Evolutionary conservation across 1,140 invertebrate genomes (phyloP).

Genomic region (Parapsyche elsis): DNA sequence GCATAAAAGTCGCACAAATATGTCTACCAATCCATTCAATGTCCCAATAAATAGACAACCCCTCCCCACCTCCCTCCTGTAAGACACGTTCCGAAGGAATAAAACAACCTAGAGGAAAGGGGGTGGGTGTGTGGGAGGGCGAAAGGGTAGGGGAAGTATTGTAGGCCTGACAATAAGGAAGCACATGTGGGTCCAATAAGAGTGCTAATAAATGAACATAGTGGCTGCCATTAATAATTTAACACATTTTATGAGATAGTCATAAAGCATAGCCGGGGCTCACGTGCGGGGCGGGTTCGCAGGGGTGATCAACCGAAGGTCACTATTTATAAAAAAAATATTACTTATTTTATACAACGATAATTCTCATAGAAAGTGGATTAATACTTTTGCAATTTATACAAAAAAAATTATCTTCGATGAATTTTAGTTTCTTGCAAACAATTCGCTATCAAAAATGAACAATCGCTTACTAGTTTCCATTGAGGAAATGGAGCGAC

Average conservation of each 20-base stretch:
- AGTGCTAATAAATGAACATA: conserved; percentile 56
- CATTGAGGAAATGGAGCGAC: too few relatives aligned
- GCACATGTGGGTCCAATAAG: conserved; percentile 55
- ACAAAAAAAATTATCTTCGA: too few relatives aligned
- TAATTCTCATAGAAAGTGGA: too few relatives aligned
- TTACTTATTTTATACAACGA: background rate
- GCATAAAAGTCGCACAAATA: background rate
- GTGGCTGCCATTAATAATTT: conserved; percentile 56
- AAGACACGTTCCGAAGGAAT: conserved; percentile 42
- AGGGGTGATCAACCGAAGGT: conserved; percentile 22
- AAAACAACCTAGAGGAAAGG: conserved; percentile 13
- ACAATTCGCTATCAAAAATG: too few relatives aligned
- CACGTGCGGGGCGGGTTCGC: background rate
- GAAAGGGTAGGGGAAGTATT: conserved; percentile 6
- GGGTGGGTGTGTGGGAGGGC: background rate
- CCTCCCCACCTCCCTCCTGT: conserved; percentile 11
- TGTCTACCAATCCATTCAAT: conserved; percentile 23
- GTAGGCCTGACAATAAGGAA: conserved; percentile 37
- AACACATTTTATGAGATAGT: conserved; percentile 58
- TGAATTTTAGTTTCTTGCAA: too few relatives aligned
- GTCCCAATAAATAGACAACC: conserved; percentile 46
- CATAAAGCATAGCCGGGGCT: conserved; percentile 51
- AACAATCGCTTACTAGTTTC: too few relatives aligned
- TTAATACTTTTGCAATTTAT: too few relatives aligned
- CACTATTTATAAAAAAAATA: background rate